Base-by-base conservation (phyloP, 2,113 vertebrate species). In the Talpa occidentalis region DNA sequence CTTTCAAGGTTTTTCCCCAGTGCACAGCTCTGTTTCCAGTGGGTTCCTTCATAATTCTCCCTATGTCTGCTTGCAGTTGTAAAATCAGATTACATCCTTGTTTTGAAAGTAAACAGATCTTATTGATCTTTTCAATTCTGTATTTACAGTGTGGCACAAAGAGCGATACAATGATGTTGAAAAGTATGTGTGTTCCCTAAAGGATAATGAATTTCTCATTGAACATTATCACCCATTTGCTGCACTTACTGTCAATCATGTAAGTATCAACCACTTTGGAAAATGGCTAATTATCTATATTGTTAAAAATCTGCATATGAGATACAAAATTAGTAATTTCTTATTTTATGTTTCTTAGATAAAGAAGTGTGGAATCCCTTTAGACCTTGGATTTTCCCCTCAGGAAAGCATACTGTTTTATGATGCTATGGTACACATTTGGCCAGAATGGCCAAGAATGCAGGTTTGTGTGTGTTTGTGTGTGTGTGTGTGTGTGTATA, bases 91-190 rank as follows among this genome's bases (percentile, higher is more conserved):
- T 11, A n/a, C 14, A 32, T 19, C 3, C 52, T 74, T 66, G 56
- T 40, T 91, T 66, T 74, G 35, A 74, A 74, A 79, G 19, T 17
- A 91, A 52, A 40, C 8, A n/a, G 40, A 47, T n/a, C 12, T 64
- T 42, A 66, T 9, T n/a, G 19, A 54, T 54, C 17, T 74, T 74
- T 54, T 64, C 59, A 74, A 54, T 90, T 40, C 37, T 95, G 66
- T 96, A 49, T 94, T 96, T 79, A 47, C 97, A 98, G 98, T 98
- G 12, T 32, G 91, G 28, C 96, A 98, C 95, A 95, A 88, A 79
- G 98, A 98, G 66, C 91, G 97, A 92, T 98, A 97, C 88, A 98
- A 98, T 86, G 98, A 98, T 94, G 87, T 98, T 86, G 97, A 98
- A 81, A 98, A 98, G 64, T 95, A 98, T n/a, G 90, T 98, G 42